phyloP scores from a whole-genome alignment of 2,888 invertebrate genomes.

The Holacanthella duospinosa region DNA sequence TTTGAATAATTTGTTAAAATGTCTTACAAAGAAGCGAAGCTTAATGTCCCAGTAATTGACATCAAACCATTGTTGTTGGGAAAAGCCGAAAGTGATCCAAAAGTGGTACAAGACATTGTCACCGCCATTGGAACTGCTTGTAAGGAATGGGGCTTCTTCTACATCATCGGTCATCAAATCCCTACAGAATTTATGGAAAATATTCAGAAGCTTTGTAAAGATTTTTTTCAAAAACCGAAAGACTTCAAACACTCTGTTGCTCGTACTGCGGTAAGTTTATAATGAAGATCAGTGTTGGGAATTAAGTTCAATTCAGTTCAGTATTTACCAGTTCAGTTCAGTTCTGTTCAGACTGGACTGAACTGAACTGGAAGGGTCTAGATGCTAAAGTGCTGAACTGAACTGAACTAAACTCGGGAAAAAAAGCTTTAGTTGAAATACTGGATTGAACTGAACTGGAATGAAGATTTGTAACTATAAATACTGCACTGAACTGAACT shows the following conservation, averaged over 20 bases:
- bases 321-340: too few relatives aligned
- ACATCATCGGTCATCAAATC: slow-evolving; percentile 23
- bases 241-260: slow-evolving; percentile 21
- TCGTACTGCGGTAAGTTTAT: slow-evolving; percentile 19
- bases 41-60: slow-evolving; percentile 24
- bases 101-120: slow-evolving; percentile 12
- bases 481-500: too few relatives aligned
- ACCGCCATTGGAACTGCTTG: slow-evolving; percentile 25
- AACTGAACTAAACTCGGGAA: too few relatives aligned
- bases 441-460: too few relatives aligned
- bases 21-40: background rate
- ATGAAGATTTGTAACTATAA: too few relatives aligned
- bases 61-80: slow-evolving; percentile 14
- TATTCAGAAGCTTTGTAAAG: slow-evolving; percentile 11
- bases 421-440: too few relatives aligned
- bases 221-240: slow-evolving; percentile 25
- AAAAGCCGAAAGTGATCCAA: background rate
- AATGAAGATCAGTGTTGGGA: background rate
- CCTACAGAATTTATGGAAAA: slow-evolving; percentile 14
- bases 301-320: background rate
- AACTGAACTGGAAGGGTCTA: too few relatives aligned
- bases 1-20: too few relatives aligned
- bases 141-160: slow-evolving; percentile 31
- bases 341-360: too few relatives aligned
- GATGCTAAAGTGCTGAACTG: too few relatives aligned